These are phyloP conservation scores for Hydrophis major DNA, from an alignment of 2,797 vertebrate species.

Conservation along the genomic window DNA sequence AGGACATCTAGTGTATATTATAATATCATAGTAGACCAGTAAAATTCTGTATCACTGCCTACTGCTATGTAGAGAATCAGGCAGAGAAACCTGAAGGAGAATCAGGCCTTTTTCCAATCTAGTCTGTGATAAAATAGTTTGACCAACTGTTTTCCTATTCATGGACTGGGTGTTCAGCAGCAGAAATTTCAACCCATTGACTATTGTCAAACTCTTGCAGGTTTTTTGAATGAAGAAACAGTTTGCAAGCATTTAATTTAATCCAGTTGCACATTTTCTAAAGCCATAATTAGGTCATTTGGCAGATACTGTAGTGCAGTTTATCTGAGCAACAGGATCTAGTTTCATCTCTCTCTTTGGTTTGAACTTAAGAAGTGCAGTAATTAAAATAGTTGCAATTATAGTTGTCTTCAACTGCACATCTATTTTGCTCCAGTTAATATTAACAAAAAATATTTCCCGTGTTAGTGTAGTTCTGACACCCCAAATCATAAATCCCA, in stretches of 20 bases:
- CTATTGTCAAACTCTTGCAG: not conserved
- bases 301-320: not conserved
- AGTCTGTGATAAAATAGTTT: not conserved
- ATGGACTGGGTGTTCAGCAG: not conserved
- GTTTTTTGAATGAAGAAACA: not conserved
- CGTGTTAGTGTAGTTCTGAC: not conserved
- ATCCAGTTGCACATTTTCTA: not conserved
- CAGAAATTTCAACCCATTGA: not conserved
- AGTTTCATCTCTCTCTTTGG: not conserved
- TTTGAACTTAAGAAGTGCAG: not conserved
- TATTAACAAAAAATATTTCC: not conserved
- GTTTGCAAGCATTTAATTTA: not conserved
- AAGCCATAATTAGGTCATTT: not conserved
- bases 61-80: too few species aligned
- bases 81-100: not conserved
- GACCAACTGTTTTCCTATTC: not conserved
- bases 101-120: not conserved
- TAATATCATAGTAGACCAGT: not conserved
- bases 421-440: not conserved
- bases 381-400: not conserved
- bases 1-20: not conserved
- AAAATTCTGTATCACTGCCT: not conserved
- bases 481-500: not conserved
- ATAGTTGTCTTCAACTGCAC: not conserved
- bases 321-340: not conserved